Evolutionary conservation across 2,113 vertebrate species (phyloP).

Genomic region (Lynx canadensis): DNA sequence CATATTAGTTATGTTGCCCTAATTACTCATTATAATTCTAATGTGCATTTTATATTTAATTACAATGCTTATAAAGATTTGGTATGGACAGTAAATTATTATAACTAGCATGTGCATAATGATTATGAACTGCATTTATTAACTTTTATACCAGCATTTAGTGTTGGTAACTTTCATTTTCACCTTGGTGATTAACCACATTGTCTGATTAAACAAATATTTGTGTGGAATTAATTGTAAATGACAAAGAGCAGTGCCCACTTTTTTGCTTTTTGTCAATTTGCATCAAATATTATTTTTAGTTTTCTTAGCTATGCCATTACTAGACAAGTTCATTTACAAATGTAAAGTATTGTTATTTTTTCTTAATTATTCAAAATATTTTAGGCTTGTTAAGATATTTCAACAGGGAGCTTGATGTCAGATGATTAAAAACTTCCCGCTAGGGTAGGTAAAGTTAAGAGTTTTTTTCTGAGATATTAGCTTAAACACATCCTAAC

Average conservation of each 20-base stretch:
- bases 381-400: not conserved
- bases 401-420: constrained; percentile 25
- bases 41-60: constrained; percentile 92
- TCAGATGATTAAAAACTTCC: not conserved
- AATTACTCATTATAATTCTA: constrained; percentile 90
- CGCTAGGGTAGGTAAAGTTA: not conserved
- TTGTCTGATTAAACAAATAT: constrained; percentile 87
- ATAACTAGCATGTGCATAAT: constrained; percentile 87
- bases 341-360: constrained; percentile 34
- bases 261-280: constrained; percentile 56
- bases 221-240: constrained; percentile 83
- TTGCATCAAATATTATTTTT: constrained; percentile 79
- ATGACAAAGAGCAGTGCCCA: constrained; percentile 74
- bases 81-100: constrained; percentile 90
- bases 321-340: constrained; percentile 66
- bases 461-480: constrained; percentile 7
- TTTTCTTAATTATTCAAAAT: constrained; percentile 63
- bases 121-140: constrained; percentile 89
- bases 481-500: constrained; percentile 16
- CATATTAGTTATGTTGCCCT: constrained; percentile 88
- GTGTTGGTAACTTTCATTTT: constrained; percentile 84
- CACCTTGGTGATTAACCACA: constrained; percentile 86
- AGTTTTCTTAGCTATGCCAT: constrained; percentile 63
- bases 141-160: constrained; percentile 87
- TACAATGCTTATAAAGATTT: constrained; percentile 91